Percentiles rank a stretch among this genome's conserved stretches.
Conservation (phyloP, 2,797 vertebrate species). For the Darevskia nairensis region DNA sequence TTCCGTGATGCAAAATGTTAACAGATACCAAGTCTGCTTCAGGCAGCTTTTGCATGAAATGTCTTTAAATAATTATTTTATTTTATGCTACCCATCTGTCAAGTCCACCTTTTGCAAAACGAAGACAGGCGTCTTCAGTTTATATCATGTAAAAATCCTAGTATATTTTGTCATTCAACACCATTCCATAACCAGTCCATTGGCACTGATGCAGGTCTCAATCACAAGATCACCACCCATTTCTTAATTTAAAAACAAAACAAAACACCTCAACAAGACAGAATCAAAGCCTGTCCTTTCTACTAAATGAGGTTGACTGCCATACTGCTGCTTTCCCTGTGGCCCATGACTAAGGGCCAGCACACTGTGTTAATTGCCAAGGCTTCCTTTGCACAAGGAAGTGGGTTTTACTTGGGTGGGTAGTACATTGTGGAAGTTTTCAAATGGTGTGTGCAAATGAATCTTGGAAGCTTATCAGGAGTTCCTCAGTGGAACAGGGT, state of each 20-base stretch:
- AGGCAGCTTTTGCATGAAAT: conserved; percentile 8
- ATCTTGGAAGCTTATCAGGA: not conserved
- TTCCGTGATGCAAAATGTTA: conserved; percentile 31
- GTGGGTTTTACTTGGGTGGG: not conserved
- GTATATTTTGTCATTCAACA: conserved; percentile 50
- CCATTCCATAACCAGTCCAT: conserved; percentile 50
- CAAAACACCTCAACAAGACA: not conserved
- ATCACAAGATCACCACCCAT: conserved; percentile 42
- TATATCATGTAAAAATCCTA: conserved; percentile 42
- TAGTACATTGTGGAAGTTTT: not conserved
- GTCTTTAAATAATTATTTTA: conserved; percentile 30
- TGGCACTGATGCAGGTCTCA: conserved; percentile 41
- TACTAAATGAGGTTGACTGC: conserved; percentile 31
- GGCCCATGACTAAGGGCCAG: not conserved
- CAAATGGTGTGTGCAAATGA: not conserved
- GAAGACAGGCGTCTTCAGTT: conserved; percentile 24
- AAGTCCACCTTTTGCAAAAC: conserved; percentile 21
- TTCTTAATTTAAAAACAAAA: not conserved
- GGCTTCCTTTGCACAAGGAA: not conserved
- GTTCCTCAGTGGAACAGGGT: not conserved
- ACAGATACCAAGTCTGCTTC: not conserved
- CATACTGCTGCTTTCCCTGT: conserved; percentile 28
- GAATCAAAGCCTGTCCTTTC: conserved; percentile 12
- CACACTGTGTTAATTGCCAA: not conserved
- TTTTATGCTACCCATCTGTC: not conserved